Percentiles rank a stretch among this genome's conserved stretches.
Evolutionary conservation across 1,140 invertebrate genomes (phyloP).

Genomic region (Zaprionus kolodkinae): DNA sequence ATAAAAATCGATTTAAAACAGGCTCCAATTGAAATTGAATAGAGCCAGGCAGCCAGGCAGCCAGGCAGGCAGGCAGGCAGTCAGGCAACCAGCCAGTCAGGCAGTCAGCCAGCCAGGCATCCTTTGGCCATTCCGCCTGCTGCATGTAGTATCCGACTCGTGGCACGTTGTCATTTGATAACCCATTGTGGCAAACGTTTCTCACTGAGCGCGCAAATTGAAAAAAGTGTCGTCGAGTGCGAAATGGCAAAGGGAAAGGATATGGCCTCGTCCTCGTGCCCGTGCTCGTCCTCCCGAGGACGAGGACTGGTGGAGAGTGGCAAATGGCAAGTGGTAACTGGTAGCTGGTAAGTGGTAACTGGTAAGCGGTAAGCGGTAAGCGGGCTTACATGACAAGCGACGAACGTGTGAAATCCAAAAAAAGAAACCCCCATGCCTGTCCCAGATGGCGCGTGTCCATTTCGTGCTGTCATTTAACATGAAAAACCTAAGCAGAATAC

Average conservation of each 20-base stretch:
- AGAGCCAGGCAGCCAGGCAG: slow-evolving; percentile 48
- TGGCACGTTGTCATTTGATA: slow-evolving; percentile 80
- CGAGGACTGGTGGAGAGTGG: slow-evolving; percentile 30
- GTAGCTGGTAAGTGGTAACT: slow-evolving; percentile 36
- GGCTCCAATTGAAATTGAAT: slow-evolving; percentile 80
- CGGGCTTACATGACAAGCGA: slow-evolving; percentile 48
- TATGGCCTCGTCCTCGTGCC: not conserved
- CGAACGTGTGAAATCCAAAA: slow-evolving; percentile 53
- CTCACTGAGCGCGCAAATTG: slow-evolving; percentile 66
- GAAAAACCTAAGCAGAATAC: slow-evolving; percentile 47
- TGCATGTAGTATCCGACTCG: slow-evolving; percentile 49
- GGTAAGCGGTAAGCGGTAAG: slow-evolving; percentile 49
- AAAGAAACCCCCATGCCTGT: slow-evolving; percentile 12
- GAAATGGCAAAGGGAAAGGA: slow-evolving; percentile 58
- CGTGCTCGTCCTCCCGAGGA: slow-evolving; percentile 17
- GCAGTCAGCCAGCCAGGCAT: not conserved
- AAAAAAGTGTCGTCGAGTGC: slow-evolving; percentile 63
- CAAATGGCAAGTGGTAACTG: slow-evolving; percentile 34
- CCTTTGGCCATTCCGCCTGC: slow-evolving; percentile 8
- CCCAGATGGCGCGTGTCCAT: slow-evolving; percentile 26
- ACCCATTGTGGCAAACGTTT: slow-evolving; percentile 75
- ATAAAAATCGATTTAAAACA: slow-evolving; percentile 82
- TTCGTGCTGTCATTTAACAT: slow-evolving; percentile 47
- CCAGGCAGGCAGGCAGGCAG: no score
- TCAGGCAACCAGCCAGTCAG: not conserved